These are phyloP conservation scores for Hecatera dysodea DNA, from an alignment of 2,888 invertebrate genomes.

Conservation along the genomic window DNA sequence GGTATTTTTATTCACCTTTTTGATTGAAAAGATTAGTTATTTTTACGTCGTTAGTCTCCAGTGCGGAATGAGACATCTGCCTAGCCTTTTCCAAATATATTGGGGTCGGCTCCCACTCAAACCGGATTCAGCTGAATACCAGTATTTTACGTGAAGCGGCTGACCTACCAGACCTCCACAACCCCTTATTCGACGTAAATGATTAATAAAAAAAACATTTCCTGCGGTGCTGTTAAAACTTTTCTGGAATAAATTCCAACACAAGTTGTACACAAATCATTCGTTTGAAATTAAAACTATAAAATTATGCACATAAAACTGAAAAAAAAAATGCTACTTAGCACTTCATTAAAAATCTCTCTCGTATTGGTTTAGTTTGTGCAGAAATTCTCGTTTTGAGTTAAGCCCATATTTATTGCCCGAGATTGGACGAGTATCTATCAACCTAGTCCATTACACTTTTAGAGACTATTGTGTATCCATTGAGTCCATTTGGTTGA, in stretches of 20 bases:
- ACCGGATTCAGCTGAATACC: too few species aligned
- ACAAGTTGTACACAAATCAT: background rate
- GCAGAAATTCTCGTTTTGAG: background rate
- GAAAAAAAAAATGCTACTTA: background rate
- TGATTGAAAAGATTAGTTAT: background rate
- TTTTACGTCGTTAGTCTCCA: slow-evolving; percentile 1
- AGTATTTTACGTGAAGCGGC: too few species aligned
- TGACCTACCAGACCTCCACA: too few species aligned
- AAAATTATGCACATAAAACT: background rate
- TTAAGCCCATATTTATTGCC: background rate
- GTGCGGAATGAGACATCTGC: background rate
- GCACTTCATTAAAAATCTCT: background rate
- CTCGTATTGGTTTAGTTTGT: background rate
- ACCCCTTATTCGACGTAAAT: too few species aligned
- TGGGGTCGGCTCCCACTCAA: too few species aligned
- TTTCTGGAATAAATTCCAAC: background rate
- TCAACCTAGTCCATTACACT: slow-evolving; percentile 6
- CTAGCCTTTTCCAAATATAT: too few species aligned
- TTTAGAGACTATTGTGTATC: slow-evolving; percentile 28
- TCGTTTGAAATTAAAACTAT: background rate
- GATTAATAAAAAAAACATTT: too few species aligned
- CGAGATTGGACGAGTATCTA: background rate
- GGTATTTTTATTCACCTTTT: background rate
- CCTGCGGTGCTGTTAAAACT: background rate
- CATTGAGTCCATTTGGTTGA: slow-evolving; percentile 69